A percentile compares a stretch with the other conserved stretches of the same genome.
phyloP scores from a whole-genome alignment of 2,113 vertebrate species.

The Chloebia gouldiae region DNA sequence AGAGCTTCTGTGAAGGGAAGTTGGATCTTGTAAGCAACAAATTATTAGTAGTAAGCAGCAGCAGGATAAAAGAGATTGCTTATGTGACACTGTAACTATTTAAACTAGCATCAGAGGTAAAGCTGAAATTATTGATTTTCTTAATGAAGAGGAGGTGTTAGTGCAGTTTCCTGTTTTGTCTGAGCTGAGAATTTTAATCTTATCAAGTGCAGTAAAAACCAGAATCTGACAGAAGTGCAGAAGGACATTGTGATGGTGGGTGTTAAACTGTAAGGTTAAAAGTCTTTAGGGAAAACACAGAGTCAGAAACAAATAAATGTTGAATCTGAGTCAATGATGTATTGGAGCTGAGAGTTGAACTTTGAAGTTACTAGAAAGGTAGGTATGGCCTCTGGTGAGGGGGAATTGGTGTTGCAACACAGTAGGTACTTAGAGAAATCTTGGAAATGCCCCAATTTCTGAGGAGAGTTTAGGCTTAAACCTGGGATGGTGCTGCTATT shows the following conservation, averaged over 20 bases:
- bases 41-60: neutral
- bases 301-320: neutral
- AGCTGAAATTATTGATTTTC: rapidly evolving
- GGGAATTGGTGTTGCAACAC: neutral
- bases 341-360: neutral
- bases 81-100: neutral
- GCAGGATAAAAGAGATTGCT: neutral
- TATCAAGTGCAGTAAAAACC: neutral
- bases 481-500: neutral
- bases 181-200: neutral
- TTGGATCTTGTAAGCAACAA: neutral
- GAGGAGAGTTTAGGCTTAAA: neutral
- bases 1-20: neutral
- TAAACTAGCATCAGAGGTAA: neutral
- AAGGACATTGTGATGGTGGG: neutral
- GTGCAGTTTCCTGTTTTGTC: neutral
- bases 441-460: neutral
- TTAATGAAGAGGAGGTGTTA: neutral
- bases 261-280: neutral
- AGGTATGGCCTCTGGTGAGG: neutral
- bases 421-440: neutral
- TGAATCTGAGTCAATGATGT: neutral
- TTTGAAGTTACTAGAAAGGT: neutral
- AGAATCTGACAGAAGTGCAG: neutral
- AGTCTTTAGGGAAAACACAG: neutral